A percentile compares a stretch with the other conserved stretches of the same genome.
phyloP scores from a whole-genome alignment of 2,888 invertebrate species.

The Hylaea fasciaria region DNA sequence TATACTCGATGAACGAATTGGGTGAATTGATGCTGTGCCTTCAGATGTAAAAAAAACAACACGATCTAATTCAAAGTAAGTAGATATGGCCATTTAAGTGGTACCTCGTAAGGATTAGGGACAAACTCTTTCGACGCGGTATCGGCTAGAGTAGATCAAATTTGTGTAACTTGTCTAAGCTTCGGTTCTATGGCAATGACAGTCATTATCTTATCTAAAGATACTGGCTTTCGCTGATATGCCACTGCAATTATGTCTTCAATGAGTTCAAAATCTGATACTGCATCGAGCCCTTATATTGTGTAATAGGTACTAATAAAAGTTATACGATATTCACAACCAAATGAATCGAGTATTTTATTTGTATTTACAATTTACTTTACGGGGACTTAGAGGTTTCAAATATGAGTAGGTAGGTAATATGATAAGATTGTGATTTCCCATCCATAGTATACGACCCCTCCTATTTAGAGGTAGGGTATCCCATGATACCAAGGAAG shows the following conservation, averaged over 20 bases:
- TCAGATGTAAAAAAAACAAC: neutral
- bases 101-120: slow-evolving; percentile 21
- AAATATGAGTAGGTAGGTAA: slow-evolving; percentile 18
- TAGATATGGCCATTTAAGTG: slow-evolving; percentile 46
- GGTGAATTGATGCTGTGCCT: too few species aligned
- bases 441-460: neutral
- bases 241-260: neutral
- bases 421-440: slow-evolving; percentile 19
- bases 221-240: too few species aligned
- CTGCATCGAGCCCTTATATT: slow-evolving; percentile 9
- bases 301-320: slow-evolving; percentile 22
- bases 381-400: slow-evolving; percentile 27
- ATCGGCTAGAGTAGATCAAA: neutral
- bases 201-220: too few species aligned
- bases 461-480: too few species aligned
- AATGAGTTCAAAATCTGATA: slow-evolving; percentile 6
- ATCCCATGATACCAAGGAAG: slow-evolving; percentile 1
- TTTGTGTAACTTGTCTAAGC: too few species aligned
- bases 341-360: slow-evolving; percentile 43
- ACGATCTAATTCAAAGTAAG: slow-evolving; percentile 35
- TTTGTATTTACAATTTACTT: slow-evolving; percentile 26
- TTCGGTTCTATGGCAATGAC: too few species aligned
- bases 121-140: slow-evolving; percentile 1
- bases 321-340: slow-evolving; percentile 42
- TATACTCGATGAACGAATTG: too few species aligned